Evolutionary conservation across 2,797 vertebrate genomes (phyloP).

Genomic region (Lepilemur ruficaudatus): DNA sequence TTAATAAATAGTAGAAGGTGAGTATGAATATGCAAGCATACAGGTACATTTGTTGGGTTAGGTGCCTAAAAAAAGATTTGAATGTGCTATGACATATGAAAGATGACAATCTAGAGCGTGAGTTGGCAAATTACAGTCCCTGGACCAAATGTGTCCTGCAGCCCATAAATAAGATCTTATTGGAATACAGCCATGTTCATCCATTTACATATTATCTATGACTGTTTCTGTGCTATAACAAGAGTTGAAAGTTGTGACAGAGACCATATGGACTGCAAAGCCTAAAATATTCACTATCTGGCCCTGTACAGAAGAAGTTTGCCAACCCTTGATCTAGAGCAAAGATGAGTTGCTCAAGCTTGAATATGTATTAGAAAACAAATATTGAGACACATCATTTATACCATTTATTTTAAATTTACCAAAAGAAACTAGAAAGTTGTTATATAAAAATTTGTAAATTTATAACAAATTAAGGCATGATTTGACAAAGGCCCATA

Average conservation of each 20-base stretch:
- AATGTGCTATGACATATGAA: neutral
- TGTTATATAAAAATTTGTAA: neutral
- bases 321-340: neutral
- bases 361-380: slow-evolving; percentile 46
- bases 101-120: neutral
- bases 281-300: slow-evolving; percentile 17
- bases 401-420: slow-evolving; percentile 42
- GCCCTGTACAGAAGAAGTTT: neutral
- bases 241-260: neutral
- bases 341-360: neutral
- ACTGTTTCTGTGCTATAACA: neutral
- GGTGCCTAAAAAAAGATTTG: neutral
- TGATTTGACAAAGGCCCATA: neutral
- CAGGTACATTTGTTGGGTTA: neutral
- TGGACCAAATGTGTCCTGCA: neutral
- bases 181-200: neutral
- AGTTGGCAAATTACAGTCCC: neutral
- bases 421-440: slow-evolving; percentile 27
- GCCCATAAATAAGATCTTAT: neutral
- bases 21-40: neutral
- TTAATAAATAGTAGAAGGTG: neutral
- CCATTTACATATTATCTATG: neutral
- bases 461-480: slow-evolving; percentile 39
- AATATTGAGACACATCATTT: slow-evolving; percentile 26
- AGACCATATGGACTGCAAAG: neutral